Conservation (phyloP, 2,888 invertebrate species). For the Lasioglossum malachurum region DNA sequence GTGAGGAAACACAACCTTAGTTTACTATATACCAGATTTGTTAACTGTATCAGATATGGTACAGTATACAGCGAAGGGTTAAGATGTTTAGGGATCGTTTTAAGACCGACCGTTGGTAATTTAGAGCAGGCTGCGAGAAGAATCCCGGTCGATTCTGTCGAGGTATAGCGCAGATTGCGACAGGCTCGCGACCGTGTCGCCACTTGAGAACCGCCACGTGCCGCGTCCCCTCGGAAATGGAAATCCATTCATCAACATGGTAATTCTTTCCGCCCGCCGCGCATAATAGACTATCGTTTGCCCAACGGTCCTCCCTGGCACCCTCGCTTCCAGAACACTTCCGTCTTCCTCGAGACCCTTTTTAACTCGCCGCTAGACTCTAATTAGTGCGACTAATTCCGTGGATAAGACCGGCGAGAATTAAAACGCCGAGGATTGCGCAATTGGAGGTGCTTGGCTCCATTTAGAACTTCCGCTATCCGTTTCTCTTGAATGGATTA, state of each 20-base stretch:
- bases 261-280: slow-evolving; percentile 47
- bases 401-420: slow-evolving; percentile 40
- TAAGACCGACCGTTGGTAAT: background rate
- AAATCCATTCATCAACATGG: slow-evolving; percentile 60
- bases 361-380: slow-evolving; percentile 29
- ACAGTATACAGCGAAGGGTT: background rate
- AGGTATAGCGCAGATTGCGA: background rate
- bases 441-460: background rate
- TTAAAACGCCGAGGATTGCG: slow-evolving; percentile 35
- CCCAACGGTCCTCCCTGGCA: background rate
- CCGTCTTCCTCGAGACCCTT: slow-evolving; percentile 34
- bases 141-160: background rate
- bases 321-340: slow-evolving; percentile 20
- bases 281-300: slow-evolving; percentile 57
- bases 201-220: slow-evolving; percentile 13
- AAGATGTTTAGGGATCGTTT: background rate
- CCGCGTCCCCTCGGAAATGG: slow-evolving; percentile 43
- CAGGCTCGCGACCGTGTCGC: background rate
- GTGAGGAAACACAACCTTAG: no score
- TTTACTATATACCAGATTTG: no score
- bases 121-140: background rate
- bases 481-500: background rate
- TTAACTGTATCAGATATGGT: no score
- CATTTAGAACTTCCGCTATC: background rate
- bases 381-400: slow-evolving; percentile 59